Evolutionary conservation across 1,140 invertebrate species (phyloP), one percentile per base, ranked within the genome.

Genomic region (Macrostomum lignano): DNA sequence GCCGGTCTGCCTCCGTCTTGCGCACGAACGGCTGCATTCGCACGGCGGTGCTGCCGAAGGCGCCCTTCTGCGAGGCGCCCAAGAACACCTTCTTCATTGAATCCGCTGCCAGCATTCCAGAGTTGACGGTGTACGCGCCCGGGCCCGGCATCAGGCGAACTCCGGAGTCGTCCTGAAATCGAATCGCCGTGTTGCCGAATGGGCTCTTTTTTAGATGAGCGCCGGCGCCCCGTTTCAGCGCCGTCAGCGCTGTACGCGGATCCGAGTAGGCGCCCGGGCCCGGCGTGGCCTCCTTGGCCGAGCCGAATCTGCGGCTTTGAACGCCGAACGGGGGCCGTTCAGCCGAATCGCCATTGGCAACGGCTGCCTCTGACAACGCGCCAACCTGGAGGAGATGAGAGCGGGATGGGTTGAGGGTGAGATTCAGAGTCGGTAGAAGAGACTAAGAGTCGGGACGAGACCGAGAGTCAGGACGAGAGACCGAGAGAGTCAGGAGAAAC

Each of bases 121-220:
- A 36, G n/a, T n/a, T n/a, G n/a, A 49, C 42, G 40, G 50, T 54
- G 36, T 58, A 58, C 3, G 48, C 38, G 9, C 49, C 53, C 10
- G 55, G 55, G 36, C 55, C 54, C 50, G 37, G 36, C 14, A 33
- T 33, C 17, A 30, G 32, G 11, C 31, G 13, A n/a, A 26, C 14
- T 17, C 28, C 20, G n/a, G n/a, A n/a, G n/a, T n/a, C n/a, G n/a
- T n/a, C n/a, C n/a, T n/a, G n/a, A n/a, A 57, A 57, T 31, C 54
- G 37, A 1, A 50, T 45, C 13, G 54, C 46, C 11, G 52, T 55
- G 38, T 55, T 49, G 7, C 48, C 46, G 41, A 57, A 57, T 10
- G 54, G 54, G 36, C 49, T 55, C 35, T 45, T 42, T 35, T 55
- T 57, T 33, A 55, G 36, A n/a, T n/a, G n/a, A n/a, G n/a, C n/a